Base-by-base conservation (phyloP, 2,797 vertebrate species). In the Rachycentron canadum region DNA sequence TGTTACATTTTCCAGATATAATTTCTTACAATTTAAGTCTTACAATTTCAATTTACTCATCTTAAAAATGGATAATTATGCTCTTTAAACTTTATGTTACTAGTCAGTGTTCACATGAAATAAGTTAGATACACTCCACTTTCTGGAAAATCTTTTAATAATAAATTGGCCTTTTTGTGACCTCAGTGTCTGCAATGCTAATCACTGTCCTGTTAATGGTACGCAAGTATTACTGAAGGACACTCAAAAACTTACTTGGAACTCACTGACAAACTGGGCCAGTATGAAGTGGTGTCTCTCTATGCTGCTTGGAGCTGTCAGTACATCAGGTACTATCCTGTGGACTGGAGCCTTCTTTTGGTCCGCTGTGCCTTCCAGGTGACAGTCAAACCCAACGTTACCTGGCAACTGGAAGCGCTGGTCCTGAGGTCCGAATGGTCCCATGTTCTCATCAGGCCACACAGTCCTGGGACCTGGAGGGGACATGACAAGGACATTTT, bases 381-480 rank as follows among this genome's bases (percentile, higher is more conserved):
- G 98, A 82, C 95, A 96, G 82, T 96, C 97, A 73, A 99, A 99
- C 0, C 98, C 98, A 2, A 94, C 95, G 25, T 99, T 98, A 1
- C 98, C 98, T 0, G 98, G 98, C 62, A 99, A 88, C 91, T 98
- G 98, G 83, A 99, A 99, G 8, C 98, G 94, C 86, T 96, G 96
- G 86, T 99, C 98, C 73, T 99, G 97, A 82, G 97, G 97, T n/a
- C 97, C 98, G 41, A 99, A 99, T 0, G 98, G 98, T 21, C 98
- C 97, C 98, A 99, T 99, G 69, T 80, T 94, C 91, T 99, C 98
- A 88, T 99, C 98, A 0, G 98, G 98, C 98, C 98, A 99, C 17
- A 99, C 94, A 0, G 97, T 99, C 81, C 96, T 95, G 11, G 96
- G 95, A 32, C 96, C 98, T 99, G 73, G 1, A 75, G 34, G 28